A percentile compares a stretch with the other conserved stretches of the same genome.
phyloP scores from a whole-genome alignment of 2,888 invertebrate species.

The Machimus atricapillus region DNA sequence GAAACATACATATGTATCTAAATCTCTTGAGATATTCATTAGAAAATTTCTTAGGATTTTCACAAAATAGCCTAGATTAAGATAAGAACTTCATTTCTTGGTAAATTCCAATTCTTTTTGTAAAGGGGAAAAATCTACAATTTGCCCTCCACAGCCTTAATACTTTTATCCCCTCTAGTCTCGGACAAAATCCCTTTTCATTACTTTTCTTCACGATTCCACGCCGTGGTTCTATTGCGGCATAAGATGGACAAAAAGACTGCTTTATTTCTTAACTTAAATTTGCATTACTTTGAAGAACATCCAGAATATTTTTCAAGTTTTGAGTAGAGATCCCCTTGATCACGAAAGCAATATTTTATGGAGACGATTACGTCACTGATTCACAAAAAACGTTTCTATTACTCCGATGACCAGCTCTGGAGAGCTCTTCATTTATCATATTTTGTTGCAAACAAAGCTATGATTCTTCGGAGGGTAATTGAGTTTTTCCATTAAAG shows the following conservation, averaged over 20 bases:
- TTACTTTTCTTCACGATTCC: not conserved
- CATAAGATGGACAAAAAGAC: not conserved
- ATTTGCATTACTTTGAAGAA: not conserved
- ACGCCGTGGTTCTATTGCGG: not conserved
- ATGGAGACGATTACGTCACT: not conserved
- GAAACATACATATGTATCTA: not conserved
- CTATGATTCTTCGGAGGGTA: not conserved
- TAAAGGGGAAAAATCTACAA: not conserved
- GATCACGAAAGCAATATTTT: not conserved
- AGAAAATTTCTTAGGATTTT: not conserved
- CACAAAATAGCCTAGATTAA: not conserved
- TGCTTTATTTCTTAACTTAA: not conserved
- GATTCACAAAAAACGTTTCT: not conserved
- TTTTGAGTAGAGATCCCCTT: not conserved
- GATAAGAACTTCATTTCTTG: not conserved
- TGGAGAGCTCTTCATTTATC: not conserved
- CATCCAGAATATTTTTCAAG: not conserved
- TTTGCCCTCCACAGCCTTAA: not conserved
- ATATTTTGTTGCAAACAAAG: not conserved
- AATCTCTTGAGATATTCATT: not conserved
- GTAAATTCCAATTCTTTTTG: not conserved
- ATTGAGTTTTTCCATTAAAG: not conserved
- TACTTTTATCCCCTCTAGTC: not conserved
- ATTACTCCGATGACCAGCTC: not conserved
- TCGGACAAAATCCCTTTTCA: not conserved